Evolutionary conservation across 2,888 invertebrate species (phyloP), one percentile per base, ranked within the genome.

Genomic region (Linyphia triangularis): DNA sequence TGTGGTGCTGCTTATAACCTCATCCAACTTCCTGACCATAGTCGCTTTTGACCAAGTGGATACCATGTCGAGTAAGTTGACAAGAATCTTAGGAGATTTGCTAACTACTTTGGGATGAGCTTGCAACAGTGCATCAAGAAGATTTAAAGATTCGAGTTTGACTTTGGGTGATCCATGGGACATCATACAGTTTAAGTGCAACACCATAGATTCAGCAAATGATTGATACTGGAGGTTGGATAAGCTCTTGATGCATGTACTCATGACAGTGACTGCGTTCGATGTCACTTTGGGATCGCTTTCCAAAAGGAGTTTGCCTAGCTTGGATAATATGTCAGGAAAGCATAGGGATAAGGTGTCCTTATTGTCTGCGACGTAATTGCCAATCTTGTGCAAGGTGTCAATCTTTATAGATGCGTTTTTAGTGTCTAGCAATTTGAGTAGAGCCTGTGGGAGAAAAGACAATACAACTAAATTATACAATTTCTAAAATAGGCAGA

Each of bases 31-130:
- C 3, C 3, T 24, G 2, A 10, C 10, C 37, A 16, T 16, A 28
- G 5, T 5, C n/a, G 19, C 6, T 63, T 24, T 10, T 24, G 1
- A 2, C 24, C 6, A 26, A 3, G 0, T 1, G 3, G 82, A 72
- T 37, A 82, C 63, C 70, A 82, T 24, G 24, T 72, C 22, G n/a
- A 82, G 61, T 24, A 82, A 24, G 19, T 10, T 13, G 28, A n/a
- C 2, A 28, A 72, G 72, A 19, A 82, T 40, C 13, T 70, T 9
- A 1, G 3, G 0, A 7, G 22, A 37, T 0, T 57, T 22, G 51
- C 69, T 69, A 9, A 72, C 43, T 5, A 72, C 19, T 2, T 24
- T 61, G 2, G 43, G 43, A 28, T 72, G 82, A 0, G 37, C 13
- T 4, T 28, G 3, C 19, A 82, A 13, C 3, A 82, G 6, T 0